phyloP scores from a whole-genome alignment of 2,113 vertebrate species.

The Nothocercus nigrocapillus region DNA sequence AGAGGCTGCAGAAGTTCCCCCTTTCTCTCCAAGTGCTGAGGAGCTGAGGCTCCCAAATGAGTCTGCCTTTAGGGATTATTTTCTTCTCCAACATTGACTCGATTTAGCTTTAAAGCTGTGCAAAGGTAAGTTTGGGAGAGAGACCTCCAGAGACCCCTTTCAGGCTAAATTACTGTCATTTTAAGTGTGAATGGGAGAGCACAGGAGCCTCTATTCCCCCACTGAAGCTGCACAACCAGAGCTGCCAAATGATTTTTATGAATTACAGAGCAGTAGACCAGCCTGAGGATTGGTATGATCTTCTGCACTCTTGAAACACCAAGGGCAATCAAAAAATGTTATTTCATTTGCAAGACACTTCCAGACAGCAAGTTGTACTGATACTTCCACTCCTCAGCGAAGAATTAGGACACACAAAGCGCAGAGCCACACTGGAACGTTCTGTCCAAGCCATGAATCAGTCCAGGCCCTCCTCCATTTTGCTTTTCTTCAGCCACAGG shows the following conservation, averaged over 20 bases:
- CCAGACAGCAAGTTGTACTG: neutral
- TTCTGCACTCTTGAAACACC: neutral
- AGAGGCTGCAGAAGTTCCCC: neutral
- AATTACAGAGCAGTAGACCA: neutral
- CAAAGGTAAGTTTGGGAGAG: neutral
- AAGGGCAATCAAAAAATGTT: neutral
- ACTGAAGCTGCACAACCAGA: neutral
- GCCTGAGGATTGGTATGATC: neutral
- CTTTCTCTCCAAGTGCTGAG: neutral
- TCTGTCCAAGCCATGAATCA: neutral
- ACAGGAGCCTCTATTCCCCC: neutral
- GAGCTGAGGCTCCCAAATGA: no score
- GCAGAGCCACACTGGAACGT: neutral
- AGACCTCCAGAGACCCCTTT: neutral
- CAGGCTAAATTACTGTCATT: neutral
- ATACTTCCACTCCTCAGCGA: neutral
- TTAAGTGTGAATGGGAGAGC: neutral
- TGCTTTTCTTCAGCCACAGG: neutral
- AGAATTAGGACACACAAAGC: neutral
- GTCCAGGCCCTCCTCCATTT: neutral
- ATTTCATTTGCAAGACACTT: neutral
- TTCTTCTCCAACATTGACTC: neutral
- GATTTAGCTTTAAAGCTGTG: neutral
- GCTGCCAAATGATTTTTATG: neutral
- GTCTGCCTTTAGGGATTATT: neutral